Evolutionary conservation across 2,888 invertebrate species (phyloP), one percentile per base, ranked within the genome.

Genomic region (Octonoba sinensis): DNA sequence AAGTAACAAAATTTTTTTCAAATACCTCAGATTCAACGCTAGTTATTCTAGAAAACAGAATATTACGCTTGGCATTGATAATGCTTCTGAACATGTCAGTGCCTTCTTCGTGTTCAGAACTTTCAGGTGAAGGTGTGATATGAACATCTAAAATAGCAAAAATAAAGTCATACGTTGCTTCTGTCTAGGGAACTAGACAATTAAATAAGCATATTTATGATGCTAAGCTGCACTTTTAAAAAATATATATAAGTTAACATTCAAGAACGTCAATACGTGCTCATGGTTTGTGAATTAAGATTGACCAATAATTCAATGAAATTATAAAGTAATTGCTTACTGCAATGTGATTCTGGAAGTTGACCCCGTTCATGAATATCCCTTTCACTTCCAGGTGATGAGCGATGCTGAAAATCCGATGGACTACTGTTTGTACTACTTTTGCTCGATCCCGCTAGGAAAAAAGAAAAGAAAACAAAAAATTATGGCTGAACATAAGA

Each of bases 51-150:
- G 94, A 94, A 85, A 96, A 91, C 44, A 96, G 90, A 87, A 94
- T 92, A 87, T 96, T 94, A 85, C 96, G 92, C 89, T 97, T 97
- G 88, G 96, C 96, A 85, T 94, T 95, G 86, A 97, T 91, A 92
- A 97, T 93, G 87, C 97, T 97, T 87, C 96, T 93, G 88, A 97
- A 95, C 92, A 96, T 96, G 87, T 97, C 97, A 0, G 96, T 93
- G 2, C 96, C 94, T 67, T 87, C 87, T 64, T 85, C 85, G 51
- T 84, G 84, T 57, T 84, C 84, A 18, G 84, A 84, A 60, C 84
- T 84, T 65, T 84, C 84, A 24, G 84, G 84, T 12, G 84, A 84
- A 51, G 84, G 84, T 44, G 82, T 84, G 13, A 82, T 82, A 36
- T 83, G 83, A 65, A 83, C 83, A 83, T 83, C 83, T 78, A 64